A percentile compares a stretch with the other conserved stretches of the same genome.
Conservation (phyloP, 2,888 invertebrate genomes). For the Antheraea assamensis region DNA sequence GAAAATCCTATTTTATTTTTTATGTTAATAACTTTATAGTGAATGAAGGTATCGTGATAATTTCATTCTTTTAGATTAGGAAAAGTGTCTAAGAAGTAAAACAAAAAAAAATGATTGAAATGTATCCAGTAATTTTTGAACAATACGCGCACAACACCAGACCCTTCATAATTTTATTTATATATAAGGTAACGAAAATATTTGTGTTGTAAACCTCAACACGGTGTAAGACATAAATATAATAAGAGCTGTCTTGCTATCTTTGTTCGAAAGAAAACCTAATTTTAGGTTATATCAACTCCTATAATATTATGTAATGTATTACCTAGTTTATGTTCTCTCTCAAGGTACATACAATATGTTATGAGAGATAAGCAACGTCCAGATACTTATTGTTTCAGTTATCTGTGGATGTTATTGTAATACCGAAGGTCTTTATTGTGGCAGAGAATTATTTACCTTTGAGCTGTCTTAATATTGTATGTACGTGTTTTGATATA, state of each 20-base stretch:
- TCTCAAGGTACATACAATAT: slow-evolving; percentile 1
- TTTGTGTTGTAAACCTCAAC: neutral
- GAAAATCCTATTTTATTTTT: too few species aligned
- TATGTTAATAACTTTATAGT: too few species aligned
- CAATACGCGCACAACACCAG: too few species aligned
- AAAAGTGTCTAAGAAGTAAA: too few species aligned
- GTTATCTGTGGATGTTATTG: neutral
- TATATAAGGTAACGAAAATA: neutral
- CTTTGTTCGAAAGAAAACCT: neutral
- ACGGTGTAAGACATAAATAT: neutral
- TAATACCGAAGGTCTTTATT: neutral
- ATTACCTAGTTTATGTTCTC: slow-evolving; percentile 8
- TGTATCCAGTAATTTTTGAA: too few species aligned
- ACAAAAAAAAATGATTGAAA: too few species aligned
- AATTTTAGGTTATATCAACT: slow-evolving; percentile 7
- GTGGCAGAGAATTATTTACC: neutral
- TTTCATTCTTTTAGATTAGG: too few species aligned
- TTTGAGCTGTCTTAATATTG: neutral
- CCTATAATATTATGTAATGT: neutral
- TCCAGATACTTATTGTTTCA: slow-evolving; percentile 6
- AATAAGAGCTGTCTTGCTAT: neutral
- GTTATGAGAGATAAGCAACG: neutral
- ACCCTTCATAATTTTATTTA: too few species aligned
- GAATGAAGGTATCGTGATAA: too few species aligned
- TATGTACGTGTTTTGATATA: neutral